A percentile compares a stretch with the other conserved stretches of the same genome.
Evolutionary conservation across 2,113 vertebrate genomes (phyloP).

Genomic region (Monarcha castaneiventris): DNA sequence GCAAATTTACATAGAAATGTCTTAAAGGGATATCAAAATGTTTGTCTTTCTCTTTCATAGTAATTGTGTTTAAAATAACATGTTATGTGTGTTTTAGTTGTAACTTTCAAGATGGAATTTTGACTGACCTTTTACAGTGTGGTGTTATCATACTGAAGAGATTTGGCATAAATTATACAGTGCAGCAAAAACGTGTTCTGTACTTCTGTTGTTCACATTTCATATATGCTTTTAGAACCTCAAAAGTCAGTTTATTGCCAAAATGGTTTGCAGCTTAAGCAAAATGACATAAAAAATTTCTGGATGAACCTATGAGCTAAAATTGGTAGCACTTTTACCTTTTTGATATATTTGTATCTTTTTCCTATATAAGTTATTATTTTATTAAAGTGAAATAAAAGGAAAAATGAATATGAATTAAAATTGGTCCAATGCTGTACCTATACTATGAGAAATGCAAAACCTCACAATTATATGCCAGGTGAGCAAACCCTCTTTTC

Average conservation of each 20-base stretch:
- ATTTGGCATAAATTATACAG: background rate
- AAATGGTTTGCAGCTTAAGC: background rate
- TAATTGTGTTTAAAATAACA: background rate
- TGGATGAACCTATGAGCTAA: background rate
- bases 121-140: background rate
- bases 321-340: background rate
- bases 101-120: background rate
- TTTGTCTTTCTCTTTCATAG: background rate
- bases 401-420: background rate
- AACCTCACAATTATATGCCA: background rate
- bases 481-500: background rate
- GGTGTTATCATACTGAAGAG: background rate
- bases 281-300: background rate
- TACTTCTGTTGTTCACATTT: background rate
- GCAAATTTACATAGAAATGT: background rate
- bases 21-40: background rate
- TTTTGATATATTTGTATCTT: background rate
- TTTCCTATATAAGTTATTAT: background rate
- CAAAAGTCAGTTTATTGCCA: background rate
- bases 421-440: background rate
- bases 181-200: background rate
- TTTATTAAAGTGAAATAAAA: background rate
- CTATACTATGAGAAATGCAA: background rate
- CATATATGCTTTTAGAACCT: background rate
- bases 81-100: background rate